Conservation (phyloP, 2,113 vertebrate genomes). For the Pollachius pollachius region DNA sequence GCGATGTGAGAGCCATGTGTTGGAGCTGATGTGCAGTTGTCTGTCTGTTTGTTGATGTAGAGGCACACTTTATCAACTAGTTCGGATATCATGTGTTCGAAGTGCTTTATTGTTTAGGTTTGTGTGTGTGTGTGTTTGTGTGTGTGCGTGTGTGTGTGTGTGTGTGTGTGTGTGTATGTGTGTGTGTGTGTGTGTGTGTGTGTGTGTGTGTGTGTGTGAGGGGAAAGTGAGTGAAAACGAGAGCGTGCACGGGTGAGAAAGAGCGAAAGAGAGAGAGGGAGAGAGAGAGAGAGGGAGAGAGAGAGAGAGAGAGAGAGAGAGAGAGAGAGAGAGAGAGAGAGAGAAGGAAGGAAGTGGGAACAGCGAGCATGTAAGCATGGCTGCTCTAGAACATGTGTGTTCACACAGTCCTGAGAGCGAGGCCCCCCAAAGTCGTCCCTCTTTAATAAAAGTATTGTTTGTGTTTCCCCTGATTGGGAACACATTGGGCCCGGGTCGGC, state of each 20-base stretch:
- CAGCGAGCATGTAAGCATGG: background rate
- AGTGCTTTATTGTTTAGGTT: background rate
- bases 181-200: slow-evolving; percentile 71
- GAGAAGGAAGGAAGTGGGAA: too few species aligned
- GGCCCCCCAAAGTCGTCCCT: slow-evolving; percentile 68
- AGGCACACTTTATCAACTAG: background rate
- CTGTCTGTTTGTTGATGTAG: slow-evolving; percentile 7
- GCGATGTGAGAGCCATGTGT: slow-evolving; percentile 35
- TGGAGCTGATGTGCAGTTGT: slow-evolving; percentile 26
- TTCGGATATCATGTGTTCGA: background rate
- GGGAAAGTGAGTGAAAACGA: slow-evolving; percentile 55
- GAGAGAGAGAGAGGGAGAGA: too few species aligned
- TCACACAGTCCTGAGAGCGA: slow-evolving; percentile 67
- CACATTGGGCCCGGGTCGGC: slow-evolving; percentile 86
- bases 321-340: too few species aligned
- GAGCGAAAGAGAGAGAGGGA: too few species aligned
- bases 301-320: too few species aligned
- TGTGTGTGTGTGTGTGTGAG: slow-evolving; percentile 38
- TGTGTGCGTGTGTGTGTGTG: slow-evolving; percentile 71
- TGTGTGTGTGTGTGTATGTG: slow-evolving; percentile 62
- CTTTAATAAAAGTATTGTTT: slow-evolving; percentile 97
- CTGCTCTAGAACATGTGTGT: background rate
- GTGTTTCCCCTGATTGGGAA: slow-evolving; percentile 94
- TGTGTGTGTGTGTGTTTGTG: slow-evolving; percentile 13
- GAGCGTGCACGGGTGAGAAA: slow-evolving; percentile 3